Evolutionary conservation across 2,888 invertebrate genomes (phyloP).

Genomic region (Temnothorax rugatulus): DNA sequence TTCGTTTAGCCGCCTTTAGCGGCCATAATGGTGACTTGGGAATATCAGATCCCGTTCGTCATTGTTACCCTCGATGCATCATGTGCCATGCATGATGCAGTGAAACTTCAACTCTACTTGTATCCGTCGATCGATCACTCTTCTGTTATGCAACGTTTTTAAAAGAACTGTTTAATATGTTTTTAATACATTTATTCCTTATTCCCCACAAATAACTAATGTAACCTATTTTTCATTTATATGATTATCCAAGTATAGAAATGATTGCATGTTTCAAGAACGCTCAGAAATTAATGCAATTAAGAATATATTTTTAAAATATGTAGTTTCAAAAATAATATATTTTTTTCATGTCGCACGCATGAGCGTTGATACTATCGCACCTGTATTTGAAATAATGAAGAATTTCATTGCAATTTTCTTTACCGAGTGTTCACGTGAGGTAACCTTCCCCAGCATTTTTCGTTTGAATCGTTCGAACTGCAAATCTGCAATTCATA

Average conservation of each 20-base stretch:
- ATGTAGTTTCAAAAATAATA: not conserved
- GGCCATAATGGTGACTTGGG: constrained; percentile 54
- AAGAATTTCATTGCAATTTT: constrained; percentile 2
- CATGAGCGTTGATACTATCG: not conserved
- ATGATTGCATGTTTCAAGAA: not conserved
- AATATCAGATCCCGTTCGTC: constrained; percentile 53
- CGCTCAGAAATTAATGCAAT: not conserved
- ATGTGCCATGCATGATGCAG: constrained; percentile 46
- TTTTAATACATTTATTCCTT: constrained; percentile 9
- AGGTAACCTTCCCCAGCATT: constrained; percentile 31
- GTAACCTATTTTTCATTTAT: not conserved
- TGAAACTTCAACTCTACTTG: constrained; percentile 21
- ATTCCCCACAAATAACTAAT: not conserved
- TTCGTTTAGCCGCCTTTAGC: constrained; percentile 52
- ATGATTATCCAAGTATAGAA: not conserved
- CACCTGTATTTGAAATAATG: constrained; percentile 9
- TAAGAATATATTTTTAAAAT: not conserved
- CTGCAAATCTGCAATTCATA: constrained; percentile 52
- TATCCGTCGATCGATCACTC: constrained; percentile 26
- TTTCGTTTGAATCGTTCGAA: constrained; percentile 50
- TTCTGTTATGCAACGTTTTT: constrained; percentile 16
- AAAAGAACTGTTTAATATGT: not conserved
- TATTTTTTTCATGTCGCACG: not conserved
- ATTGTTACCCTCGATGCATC: constrained; percentile 55
- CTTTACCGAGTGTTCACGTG: constrained; percentile 4